A percentile compares a stretch with the other conserved stretches of the same genome.
phyloP scores from a whole-genome alignment of 2,888 invertebrate genomes.

The Drosophila percnosoma region DNA sequence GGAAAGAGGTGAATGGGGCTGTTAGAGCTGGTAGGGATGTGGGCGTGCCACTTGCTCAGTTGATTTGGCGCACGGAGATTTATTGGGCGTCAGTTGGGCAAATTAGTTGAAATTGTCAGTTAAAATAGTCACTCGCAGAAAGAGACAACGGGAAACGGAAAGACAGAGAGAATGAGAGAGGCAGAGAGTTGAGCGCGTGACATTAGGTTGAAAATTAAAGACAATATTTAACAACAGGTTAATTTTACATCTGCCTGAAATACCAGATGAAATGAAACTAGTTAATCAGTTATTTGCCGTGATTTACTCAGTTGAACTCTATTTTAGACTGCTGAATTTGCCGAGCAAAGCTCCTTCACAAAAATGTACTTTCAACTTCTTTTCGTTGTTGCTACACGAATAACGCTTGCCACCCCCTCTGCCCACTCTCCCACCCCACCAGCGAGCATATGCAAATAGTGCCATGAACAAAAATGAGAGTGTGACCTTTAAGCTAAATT shows the following conservation, averaged over 20 bases:
- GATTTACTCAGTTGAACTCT: conserved; percentile 14
- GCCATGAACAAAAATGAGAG: conserved; percentile 47
- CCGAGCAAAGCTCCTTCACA: conserved; percentile 62
- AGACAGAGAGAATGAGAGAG: neutral
- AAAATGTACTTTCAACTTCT: conserved; percentile 56
- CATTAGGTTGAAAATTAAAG: conserved; percentile 15
- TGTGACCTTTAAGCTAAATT: conserved; percentile 27
- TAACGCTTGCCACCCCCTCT: conserved; percentile 34
- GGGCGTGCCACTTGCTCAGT: conserved; percentile 63
- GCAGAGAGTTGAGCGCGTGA: conserved; percentile 12
- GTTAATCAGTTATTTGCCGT: conserved; percentile 1
- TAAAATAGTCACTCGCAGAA: conserved; percentile 45
- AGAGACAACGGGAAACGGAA: neutral
- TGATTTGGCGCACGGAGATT: conserved; percentile 79
- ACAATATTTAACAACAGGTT: neutral
- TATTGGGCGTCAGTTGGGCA: conserved; percentile 78
- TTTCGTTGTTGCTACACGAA: conserved; percentile 38
- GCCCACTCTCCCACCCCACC: neutral
- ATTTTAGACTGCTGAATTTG: conserved; percentile 19
- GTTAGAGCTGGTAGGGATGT: neutral
- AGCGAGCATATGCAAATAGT: conserved; percentile 67
- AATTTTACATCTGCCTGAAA: neutral
- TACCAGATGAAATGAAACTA: neutral
- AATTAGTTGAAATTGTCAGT: conserved; percentile 80
- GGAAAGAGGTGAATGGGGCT: conserved; percentile 1